Conservation (phyloP, 2,797 vertebrate species). For the Sebastolobus alascanus region DNA sequence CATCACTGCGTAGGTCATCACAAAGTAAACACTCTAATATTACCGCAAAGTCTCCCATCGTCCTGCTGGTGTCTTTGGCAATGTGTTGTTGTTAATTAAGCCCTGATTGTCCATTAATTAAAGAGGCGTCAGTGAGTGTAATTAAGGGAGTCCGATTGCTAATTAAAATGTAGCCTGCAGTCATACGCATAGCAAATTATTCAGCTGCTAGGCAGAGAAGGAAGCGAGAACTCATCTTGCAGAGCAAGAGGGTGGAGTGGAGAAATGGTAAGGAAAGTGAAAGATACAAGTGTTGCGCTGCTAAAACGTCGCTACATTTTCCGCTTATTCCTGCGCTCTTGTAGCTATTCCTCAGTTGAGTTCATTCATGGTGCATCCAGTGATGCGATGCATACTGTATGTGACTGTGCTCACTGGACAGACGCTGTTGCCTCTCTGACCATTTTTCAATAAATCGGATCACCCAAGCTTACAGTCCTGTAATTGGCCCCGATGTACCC, state of each 20-base stretch:
- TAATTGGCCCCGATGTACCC: constrained; percentile 69
- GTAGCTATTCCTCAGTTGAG: constrained; percentile 37
- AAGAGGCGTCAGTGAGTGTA: constrained; percentile 80
- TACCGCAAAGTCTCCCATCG: constrained; percentile 66
- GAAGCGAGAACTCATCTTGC: constrained; percentile 43
- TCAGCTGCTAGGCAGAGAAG: constrained; percentile 71
- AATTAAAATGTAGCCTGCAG: constrained; percentile 88
- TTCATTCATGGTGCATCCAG: constrained; percentile 51
- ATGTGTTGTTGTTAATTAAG: constrained; percentile 82
- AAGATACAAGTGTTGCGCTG: background rate
- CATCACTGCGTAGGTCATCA: constrained; percentile 53
- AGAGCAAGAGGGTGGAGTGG: constrained; percentile 40
- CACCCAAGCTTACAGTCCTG: constrained; percentile 67
- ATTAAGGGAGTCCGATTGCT: constrained; percentile 86
- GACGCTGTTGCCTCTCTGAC: constrained; percentile 54
- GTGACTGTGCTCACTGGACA: constrained; percentile 47
- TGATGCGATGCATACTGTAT: constrained; percentile 53
- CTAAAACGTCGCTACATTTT: constrained; percentile 31
- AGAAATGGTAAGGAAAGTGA: constrained; percentile 40
- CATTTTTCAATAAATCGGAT: constrained; percentile 72
- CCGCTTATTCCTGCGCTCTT: constrained; percentile 20
- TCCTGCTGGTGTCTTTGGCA: constrained; percentile 76
- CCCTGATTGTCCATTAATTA: constrained; percentile 85
- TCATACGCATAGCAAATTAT: constrained; percentile 83
- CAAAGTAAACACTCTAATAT: constrained; percentile 65